Percentiles rank a stretch among this genome's conserved stretches.
These are phyloP conservation scores for Cotesia typhae DNA, from an alignment of 1,140 invertebrate genomes.

Conservation along the genomic window DNA sequence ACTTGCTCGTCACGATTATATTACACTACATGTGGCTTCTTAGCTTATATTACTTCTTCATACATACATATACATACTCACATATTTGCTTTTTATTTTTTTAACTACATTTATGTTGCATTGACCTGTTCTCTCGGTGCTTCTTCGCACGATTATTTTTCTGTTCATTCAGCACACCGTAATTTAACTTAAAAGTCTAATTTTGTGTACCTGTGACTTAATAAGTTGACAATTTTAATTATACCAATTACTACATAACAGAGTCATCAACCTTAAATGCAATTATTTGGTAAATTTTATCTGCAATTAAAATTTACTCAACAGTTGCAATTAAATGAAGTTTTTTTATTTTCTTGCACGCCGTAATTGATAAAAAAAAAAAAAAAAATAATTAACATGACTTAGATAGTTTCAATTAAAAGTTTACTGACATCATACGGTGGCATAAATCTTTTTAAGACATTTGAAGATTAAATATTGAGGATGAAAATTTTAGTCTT, in stretches of 20 bases:
- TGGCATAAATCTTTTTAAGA: neutral
- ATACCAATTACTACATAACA: constrained; percentile 18
- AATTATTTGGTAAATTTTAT: neutral
- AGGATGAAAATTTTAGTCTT: neutral
- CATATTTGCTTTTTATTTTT: constrained; percentile 34
- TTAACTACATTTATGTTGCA: constrained; percentile 49
- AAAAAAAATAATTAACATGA: too few relatives aligned
- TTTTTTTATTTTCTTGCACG: too few relatives aligned
- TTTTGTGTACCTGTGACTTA: constrained; percentile 2
- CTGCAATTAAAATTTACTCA: too few relatives aligned
- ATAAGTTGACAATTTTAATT: constrained; percentile 28
- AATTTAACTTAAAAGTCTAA: too few relatives aligned
- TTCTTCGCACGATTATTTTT: constrained; percentile 6
- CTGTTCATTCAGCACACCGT: neutral
- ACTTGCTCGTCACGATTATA: neutral
- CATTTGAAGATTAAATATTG: neutral
- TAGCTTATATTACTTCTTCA: constrained; percentile 4
- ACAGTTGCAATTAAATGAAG: too few relatives aligned
- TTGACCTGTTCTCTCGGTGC: constrained; percentile 44
- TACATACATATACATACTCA: constrained; percentile 8
- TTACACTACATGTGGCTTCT: constrained; percentile 12
- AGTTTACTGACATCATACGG: too few relatives aligned
- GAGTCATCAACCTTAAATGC: constrained; percentile 12
- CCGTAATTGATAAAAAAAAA: too few relatives aligned
- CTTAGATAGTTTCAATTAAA: too few relatives aligned